Percentiles rank a stretch among this genome's conserved stretches.
Evolutionary conservation across 2,888 invertebrate species (phyloP).

Genomic region (Micoletzkya japonica): DNA sequence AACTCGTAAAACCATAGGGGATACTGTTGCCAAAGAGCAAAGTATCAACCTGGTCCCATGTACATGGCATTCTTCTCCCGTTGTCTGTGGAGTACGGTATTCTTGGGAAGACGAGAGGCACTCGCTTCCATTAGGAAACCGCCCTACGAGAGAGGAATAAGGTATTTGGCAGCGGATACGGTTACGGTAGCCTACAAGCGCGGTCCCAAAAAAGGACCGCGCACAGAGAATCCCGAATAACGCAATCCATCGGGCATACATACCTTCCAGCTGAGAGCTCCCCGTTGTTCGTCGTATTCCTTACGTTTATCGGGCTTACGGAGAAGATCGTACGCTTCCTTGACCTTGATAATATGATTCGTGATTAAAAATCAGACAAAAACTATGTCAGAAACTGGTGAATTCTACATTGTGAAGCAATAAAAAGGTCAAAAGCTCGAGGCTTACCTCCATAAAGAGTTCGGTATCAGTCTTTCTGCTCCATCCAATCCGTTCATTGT

Average conservation of each 20-base stretch:
- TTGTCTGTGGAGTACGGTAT: conserved; percentile 6
- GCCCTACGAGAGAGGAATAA: conserved; percentile 8
- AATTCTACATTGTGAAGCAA: neutral
- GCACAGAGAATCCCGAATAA: neutral
- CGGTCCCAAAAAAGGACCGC: neutral
- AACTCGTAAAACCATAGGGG: too few relatives aligned
- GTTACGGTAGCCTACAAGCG: too few relatives aligned
- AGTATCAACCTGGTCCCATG: conserved; percentile 25
- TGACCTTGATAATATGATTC: conserved; percentile 18
- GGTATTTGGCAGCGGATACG: too few relatives aligned
- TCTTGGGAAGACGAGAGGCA: conserved; percentile 4
- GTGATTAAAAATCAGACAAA: neutral
- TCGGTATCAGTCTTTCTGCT: conserved; percentile 29
- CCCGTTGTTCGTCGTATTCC: conserved; percentile 35
- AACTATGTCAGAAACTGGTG: neutral
- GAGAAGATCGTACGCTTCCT: conserved; percentile 40
- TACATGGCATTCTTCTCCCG: conserved; percentile 11
- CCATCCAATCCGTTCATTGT: conserved; percentile 14
- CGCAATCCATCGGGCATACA: neutral
- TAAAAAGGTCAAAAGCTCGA: neutral
- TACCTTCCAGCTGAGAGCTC: neutral
- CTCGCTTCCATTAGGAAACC: conserved; percentile 20
- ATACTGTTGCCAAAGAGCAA: too few relatives aligned
- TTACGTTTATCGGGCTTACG: conserved; percentile 33
- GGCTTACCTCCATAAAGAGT: conserved; percentile 34